Conservation (phyloP, 92 coral and sea anemone genomes). For the Palythoa heliodiscus region DNA sequence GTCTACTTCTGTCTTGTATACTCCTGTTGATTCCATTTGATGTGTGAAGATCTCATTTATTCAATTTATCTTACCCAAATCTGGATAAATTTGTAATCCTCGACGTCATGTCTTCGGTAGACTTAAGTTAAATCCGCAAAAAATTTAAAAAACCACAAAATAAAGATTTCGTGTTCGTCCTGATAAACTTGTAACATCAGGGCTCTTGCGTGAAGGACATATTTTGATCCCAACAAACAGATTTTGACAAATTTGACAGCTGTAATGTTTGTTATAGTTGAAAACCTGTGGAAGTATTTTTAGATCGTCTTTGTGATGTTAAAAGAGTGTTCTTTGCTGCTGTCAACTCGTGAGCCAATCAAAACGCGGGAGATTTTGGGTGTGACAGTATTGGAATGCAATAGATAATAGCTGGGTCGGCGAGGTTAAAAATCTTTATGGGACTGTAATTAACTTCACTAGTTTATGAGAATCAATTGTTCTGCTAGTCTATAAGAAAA, state of each 20-base stretch:
- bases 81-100: neutral
- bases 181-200: neutral
- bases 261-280: conserved; percentile 24
- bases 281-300: conserved; percentile 25
- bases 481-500: neutral
- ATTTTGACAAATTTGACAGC: conserved; percentile 10
- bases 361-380: conserved; percentile 4
- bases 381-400: conserved; percentile 35
- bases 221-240: neutral
- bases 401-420: conserved; percentile 11
- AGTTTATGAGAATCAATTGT: neutral
- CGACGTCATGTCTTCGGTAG: neutral
- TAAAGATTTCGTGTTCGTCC: neutral
- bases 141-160: neutral
- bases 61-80: conserved; percentile 22
- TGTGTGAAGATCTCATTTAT: neutral
- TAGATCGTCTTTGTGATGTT: conserved; percentile 24
- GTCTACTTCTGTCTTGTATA: neutral
- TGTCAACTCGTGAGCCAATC: conserved; percentile 25
- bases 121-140: neutral
- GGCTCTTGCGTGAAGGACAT: neutral
- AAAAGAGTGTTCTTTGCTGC: conserved; percentile 21
- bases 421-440: conserved; percentile 12
- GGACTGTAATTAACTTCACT: neutral
- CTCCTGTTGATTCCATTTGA: conserved; percentile 16